Base-by-base conservation (phyloP, 2,888 invertebrate genomes). In the Chaitophorus viminalis region DNA sequence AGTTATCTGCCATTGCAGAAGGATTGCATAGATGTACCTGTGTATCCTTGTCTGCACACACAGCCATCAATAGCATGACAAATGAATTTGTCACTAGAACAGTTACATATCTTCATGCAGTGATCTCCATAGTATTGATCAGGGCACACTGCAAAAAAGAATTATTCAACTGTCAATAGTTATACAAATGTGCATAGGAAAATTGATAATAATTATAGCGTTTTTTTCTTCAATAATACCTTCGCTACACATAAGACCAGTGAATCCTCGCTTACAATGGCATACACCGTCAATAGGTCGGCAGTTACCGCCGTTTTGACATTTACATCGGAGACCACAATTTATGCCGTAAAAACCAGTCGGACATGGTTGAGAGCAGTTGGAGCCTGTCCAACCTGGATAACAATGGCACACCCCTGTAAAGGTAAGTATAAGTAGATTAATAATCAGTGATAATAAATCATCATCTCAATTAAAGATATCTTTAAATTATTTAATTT, bases 81-180 rank as follows among this genome's bases (percentile, higher is more conserved):
- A 89, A 94, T 94, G 92, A 95, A 97, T 91, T 95, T 95, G 74
- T 94, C 94, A 76, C 94, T 94, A 86, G 93, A 92, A 90, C 96
- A 96, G 90, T 94, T 93, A 91, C 97, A 97, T 0, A 94, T 93
- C 84, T 93, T 92, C 95, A 97, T 96, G 91, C 97, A 98, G 91
- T 97, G 96, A 90, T 96, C 95, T 31, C 97, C 97, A 91, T 93
- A 96, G 92, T 95, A 97, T 31, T 97, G 97, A 91, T 97, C 97
- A 0, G 97, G 97, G 90, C 97, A 97, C 90, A 96, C 96, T 96
- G 91, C 68, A 92, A 92, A 89, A 81, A 2, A 46, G 4, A 18
- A 29, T 3, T 25, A 60, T 46, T 14, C 14, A 14, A 46, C 46
- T 46, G 46, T 46, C 46, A 46, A 46, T 46, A 46, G 46, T 14